Percentiles rank a stretch among this genome's conserved stretches.
These are phyloP conservation scores for Vireo griseus DNA, from an alignment of 2,797 vertebrate genomes.

Conservation along the genomic window DNA sequence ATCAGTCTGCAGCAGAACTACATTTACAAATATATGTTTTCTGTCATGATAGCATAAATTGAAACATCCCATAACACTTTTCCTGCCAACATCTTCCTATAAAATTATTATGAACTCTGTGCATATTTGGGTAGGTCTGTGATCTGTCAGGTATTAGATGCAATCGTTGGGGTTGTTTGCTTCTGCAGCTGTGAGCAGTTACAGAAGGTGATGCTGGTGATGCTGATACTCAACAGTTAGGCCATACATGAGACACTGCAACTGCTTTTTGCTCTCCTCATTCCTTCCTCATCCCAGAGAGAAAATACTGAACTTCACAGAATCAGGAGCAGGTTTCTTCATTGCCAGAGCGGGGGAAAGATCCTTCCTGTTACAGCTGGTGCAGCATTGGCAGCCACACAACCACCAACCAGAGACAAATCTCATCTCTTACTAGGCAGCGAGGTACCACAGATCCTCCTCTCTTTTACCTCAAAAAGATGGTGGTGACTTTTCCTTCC, in stretches of 20 bases:
- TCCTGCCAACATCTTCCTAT: background rate
- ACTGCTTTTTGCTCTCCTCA: background rate
- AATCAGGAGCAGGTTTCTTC: background rate
- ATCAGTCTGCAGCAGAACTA: background rate
- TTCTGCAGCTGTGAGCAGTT: background rate
- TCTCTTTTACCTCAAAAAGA: background rate
- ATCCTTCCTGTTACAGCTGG: background rate
- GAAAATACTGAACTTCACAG: background rate
- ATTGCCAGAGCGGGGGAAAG: background rate
- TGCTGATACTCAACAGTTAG: background rate
- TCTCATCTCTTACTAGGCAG: background rate
- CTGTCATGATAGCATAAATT: background rate
- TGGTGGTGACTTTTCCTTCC: background rate
- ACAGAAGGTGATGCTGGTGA: background rate
- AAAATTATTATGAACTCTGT: background rate
- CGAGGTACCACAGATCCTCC: background rate
- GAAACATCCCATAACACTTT: background rate
- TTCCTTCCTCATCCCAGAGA: background rate
- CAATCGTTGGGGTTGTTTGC: background rate
- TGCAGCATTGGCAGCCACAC: background rate
- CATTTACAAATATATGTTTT: background rate
- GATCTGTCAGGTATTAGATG: background rate
- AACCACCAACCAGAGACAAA: background rate
- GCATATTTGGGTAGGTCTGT: background rate
- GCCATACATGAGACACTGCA: background rate